Evolutionary conservation across 2,888 invertebrate genomes (phyloP).

Genomic region (Cordilura impudica): DNA sequence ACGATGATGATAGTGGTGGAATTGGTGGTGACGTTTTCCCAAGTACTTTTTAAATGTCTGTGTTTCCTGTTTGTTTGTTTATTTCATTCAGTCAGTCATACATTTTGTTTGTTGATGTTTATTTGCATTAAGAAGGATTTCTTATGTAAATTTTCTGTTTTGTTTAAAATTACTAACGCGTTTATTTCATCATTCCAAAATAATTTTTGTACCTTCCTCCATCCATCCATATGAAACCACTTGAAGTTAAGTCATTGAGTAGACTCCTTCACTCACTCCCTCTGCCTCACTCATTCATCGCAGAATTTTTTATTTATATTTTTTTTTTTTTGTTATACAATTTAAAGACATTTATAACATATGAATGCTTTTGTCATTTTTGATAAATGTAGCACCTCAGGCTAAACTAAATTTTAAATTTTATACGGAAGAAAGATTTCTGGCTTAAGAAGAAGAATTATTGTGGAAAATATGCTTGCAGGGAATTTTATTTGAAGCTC

Average conservation of each 20-base stretch:
- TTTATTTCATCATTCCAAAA: background rate
- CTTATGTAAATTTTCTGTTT: constrained; percentile 53
- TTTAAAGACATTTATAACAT: constrained; percentile 16
- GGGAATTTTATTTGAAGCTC: no score
- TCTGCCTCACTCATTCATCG: no score
- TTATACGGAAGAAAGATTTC: no score
- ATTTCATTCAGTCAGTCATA: background rate
- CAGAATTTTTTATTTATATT: background rate
- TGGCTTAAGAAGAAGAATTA: no score
- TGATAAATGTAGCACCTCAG: no score
- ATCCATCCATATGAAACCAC: constrained; percentile 35
- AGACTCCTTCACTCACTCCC: background rate
- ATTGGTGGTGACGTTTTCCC: constrained; percentile 9
- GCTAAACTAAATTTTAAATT: no score
- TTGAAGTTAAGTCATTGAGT: constrained; percentile 36
- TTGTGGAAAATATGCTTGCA: no score
- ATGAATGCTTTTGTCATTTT: constrained; percentile 53
- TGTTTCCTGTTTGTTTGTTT: constrained; percentile 5
- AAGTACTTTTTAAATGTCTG: constrained; percentile 16
- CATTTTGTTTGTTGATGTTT: constrained; percentile 26
- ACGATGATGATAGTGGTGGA: background rate
- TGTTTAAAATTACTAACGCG: constrained; percentile 9
- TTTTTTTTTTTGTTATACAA: background rate
- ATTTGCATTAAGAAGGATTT: constrained; percentile 59
- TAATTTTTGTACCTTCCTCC: no score